These are phyloP conservation scores for Iselma pallidipennis DNA, from an alignment of 2,888 invertebrate genomes.

Conservation along the genomic window DNA sequence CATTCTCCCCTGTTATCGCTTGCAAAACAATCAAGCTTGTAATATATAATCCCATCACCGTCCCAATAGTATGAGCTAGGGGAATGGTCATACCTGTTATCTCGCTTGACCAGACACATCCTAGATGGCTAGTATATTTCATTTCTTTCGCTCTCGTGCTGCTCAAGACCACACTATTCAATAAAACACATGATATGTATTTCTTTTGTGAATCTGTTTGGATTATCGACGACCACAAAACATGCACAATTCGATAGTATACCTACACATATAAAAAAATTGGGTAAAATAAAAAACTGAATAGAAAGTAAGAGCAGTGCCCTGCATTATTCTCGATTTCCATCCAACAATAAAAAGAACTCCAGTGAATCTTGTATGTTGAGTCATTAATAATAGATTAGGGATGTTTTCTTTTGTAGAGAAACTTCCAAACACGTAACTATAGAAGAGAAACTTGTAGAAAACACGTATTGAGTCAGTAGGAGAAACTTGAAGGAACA, in stretches of 20 bases:
- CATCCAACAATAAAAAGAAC: background rate
- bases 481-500: background rate
- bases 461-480: background rate
- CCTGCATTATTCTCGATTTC: background rate
- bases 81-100: no score
- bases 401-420: background rate
- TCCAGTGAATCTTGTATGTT: background rate
- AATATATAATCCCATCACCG: no score
- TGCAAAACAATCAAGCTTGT: no score
- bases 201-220: background rate
- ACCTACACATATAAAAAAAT: background rate
- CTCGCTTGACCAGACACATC: no score
- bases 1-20: no score
- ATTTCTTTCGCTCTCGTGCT: no score
- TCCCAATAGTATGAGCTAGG: no score
- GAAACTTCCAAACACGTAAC: background rate
- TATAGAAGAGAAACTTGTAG: background rate
- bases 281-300: background rate
- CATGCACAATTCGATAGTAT: background rate
- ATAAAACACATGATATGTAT: background rate
- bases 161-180: no score
- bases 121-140: no score
- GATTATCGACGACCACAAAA: background rate
- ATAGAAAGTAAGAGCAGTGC: background rate
- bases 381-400: slow-evolving; percentile 1